These are phyloP conservation scores for Thecocarcelia acutangulata DNA, from an alignment of 2,888 invertebrate species.

Conservation along the genomic window DNA sequence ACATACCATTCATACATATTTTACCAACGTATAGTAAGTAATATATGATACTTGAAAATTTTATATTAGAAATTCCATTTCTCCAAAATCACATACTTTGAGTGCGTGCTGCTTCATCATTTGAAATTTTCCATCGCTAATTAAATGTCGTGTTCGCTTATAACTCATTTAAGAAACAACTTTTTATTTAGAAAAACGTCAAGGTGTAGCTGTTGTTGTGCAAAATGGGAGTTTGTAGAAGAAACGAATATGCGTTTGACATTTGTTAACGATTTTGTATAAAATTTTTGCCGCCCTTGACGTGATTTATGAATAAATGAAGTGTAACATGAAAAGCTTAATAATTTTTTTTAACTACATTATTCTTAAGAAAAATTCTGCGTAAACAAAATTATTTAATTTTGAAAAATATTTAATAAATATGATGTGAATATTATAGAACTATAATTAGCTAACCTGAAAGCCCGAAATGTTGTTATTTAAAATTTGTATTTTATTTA, in stretches of 20 bases:
- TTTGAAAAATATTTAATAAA: too few species aligned
- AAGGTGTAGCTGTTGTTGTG: slow-evolving; percentile 10
- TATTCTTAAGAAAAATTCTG: background rate
- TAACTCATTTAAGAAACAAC: slow-evolving; percentile 58
- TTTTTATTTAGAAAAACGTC: slow-evolving; percentile 1
- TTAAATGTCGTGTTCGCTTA: slow-evolving; percentile 55
- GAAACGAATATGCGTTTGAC: slow-evolving; percentile 76
- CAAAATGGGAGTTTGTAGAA: slow-evolving; percentile 5
- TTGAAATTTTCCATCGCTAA: slow-evolving; percentile 32
- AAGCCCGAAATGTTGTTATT: too few species aligned
- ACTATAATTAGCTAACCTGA: too few species aligned
- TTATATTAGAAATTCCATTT: background rate
- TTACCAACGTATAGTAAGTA: too few species aligned
- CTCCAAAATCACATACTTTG: background rate
- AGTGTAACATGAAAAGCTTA: slow-evolving; percentile 73
- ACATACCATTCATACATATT: too few species aligned
- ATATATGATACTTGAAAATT: too few species aligned
- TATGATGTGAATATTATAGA: too few species aligned
- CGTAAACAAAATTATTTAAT: background rate
- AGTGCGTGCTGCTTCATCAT: slow-evolving; percentile 52
- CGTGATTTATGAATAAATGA: slow-evolving; percentile 79
- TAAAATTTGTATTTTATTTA: too few species aligned
- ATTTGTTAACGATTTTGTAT: slow-evolving; percentile 68
- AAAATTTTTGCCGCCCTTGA: slow-evolving; percentile 62
- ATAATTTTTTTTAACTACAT: slow-evolving; percentile 4